These are phyloP conservation scores for Temnothorax rugatulus DNA, from an alignment of 2,888 invertebrate genomes.

Conservation along the genomic window DNA sequence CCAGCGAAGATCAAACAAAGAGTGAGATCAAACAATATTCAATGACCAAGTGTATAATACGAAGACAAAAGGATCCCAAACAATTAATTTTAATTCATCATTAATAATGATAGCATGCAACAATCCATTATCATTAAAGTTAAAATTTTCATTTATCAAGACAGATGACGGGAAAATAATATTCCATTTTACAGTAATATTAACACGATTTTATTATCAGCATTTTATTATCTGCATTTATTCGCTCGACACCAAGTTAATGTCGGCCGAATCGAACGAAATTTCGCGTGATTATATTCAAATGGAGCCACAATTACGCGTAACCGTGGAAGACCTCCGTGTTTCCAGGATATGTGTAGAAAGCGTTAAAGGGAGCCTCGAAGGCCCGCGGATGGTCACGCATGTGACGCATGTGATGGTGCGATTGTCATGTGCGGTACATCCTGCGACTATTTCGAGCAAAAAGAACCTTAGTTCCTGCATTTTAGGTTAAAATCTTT, in stretches of 20 bases:
- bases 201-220: not conserved
- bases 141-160: not conserved
- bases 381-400: constrained; percentile 26
- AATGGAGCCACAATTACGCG: constrained; percentile 57
- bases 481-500: not conserved
- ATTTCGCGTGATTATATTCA: constrained; percentile 4
- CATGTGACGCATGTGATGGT: not conserved
- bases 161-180: not conserved
- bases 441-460: not conserved
- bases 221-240: not conserved
- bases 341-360: constrained; percentile 74
- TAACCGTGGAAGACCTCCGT: constrained; percentile 60
- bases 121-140: not conserved
- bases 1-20: not conserved
- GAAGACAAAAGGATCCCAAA: not conserved
- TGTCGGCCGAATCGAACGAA: not conserved
- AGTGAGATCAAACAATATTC: not conserved
- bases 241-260: not conserved
- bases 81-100: not conserved
- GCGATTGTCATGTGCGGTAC: constrained; percentile 23
- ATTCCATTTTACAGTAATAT: not conserved
- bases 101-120: not conserved
- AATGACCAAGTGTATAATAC: not conserved
- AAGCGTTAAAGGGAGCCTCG: constrained; percentile 73
- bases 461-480: not conserved